These are phyloP conservation scores for Calypte anna DNA, from an alignment of 2,113 vertebrate species.

Conservation along the genomic window DNA sequence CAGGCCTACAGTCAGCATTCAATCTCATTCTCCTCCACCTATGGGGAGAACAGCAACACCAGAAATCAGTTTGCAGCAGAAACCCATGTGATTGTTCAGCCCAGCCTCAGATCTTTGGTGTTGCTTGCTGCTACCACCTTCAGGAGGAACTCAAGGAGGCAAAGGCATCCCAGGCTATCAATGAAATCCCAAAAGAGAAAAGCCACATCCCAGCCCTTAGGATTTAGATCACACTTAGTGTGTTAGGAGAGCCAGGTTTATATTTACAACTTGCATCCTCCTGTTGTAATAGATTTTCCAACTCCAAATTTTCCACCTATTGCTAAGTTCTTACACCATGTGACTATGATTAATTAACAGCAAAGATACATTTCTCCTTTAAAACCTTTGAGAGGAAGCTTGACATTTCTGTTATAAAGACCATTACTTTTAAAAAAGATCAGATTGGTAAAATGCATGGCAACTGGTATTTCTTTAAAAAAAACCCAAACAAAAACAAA, in stretches of 20 bases:
- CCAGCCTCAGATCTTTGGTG: conserved; percentile 86
- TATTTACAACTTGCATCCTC: not conserved
- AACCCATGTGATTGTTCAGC: conserved; percentile 86
- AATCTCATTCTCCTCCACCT: conserved; percentile 85
- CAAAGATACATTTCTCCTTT: not conserved
- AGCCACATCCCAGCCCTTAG: conserved; percentile 26
- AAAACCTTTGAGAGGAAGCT: not conserved
- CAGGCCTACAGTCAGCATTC: conserved; percentile 87
- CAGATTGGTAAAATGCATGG: not conserved
- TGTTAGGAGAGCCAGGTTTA: conserved; percentile 14
- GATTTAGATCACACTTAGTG: not conserved
- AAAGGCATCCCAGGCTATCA: not conserved
- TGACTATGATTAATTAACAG: not conserved
- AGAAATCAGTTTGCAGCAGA: conserved; percentile 89
- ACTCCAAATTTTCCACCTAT: not conserved
- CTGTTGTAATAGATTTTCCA: not conserved
- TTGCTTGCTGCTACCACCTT: conserved; percentile 60
- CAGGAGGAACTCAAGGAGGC: conserved; percentile 39
- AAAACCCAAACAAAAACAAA: not conserved
- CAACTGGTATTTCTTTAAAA: conserved; percentile 1
- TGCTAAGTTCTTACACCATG: not conserved
- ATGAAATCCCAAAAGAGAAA: conserved; percentile 15
- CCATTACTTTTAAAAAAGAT: not conserved
- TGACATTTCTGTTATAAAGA: not conserved
- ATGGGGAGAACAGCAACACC: conserved; percentile 90